These are phyloP conservation scores for Microtus montanus DNA, from an alignment of 2,113 vertebrate genomes.

Conservation along the genomic window DNA sequence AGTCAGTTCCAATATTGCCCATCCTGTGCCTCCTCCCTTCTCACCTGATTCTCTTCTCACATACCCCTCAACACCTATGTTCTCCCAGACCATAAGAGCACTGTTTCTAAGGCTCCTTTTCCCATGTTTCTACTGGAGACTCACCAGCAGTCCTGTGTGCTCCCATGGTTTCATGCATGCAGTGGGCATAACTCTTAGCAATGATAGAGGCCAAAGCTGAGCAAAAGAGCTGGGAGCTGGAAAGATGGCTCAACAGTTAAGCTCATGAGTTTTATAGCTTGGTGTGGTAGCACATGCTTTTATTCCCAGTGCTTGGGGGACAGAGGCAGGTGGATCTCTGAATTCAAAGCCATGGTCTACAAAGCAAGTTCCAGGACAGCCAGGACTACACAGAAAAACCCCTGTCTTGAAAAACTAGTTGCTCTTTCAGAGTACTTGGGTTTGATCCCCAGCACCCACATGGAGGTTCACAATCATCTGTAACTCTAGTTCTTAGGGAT, in stretches of 20 bases:
- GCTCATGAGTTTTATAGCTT: background rate
- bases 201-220: background rate
- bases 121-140: background rate
- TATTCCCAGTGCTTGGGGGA: background rate
- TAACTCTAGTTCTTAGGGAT: background rate
- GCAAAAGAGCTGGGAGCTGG: background rate
- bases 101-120: background rate
- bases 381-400: background rate
- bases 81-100: background rate
- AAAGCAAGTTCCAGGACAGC: background rate
- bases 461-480: background rate
- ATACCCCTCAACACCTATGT: background rate
- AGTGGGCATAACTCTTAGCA: background rate
- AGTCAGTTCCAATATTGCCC: background rate
- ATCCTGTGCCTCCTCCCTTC: no score
- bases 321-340: background rate
- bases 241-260: background rate
- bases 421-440: background rate
- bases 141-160: background rate
- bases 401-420: background rate
- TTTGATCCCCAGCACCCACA: background rate
- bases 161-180: background rate
- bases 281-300: background rate
- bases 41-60: background rate
- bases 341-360: background rate